Evolutionary conservation across 2,797 vertebrate species (phyloP), one percentile per base, ranked within the genome.

Genomic region (Myiotriccus ornatus): DNA sequence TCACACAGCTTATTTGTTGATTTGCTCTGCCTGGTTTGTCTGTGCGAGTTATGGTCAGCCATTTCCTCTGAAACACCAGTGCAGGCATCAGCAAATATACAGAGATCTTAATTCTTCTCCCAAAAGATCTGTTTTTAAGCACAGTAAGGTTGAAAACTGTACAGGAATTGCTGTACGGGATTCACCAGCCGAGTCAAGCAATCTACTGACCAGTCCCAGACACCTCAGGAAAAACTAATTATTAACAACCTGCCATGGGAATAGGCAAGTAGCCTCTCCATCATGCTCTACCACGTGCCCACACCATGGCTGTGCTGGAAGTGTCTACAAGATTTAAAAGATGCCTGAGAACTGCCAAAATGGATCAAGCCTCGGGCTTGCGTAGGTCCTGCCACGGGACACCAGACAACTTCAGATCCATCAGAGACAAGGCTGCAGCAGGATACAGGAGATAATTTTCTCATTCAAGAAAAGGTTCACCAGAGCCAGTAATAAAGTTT

Each of bases 281-380:
- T 17, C 63, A 14, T 0, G 4, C 37, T 52, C 39, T 49, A 3
- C 35, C 7, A 25, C 7, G 1, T 22, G 15, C 6, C 67, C 59
- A 34, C 53, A 60, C 52, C n/a, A 20, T 2, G 34, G 37, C 68
- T 50, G 47, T 6, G 44, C 89, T 93, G 64, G 14, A 53, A 41
- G 27, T 1, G n/a, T 7, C 73, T 77, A 14, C 19, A 12, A n/a
- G 49, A 57, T 37, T 28, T 23, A 19, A 75, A 79, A 87, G 47
- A 37, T 57, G 41, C 4, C 7, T 3, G 22, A 60, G 64, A 74
- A 6, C 37, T n/a, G 52, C 76, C 83, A 76, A 13, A 65, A 11
- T 5, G 44, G 24, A 73, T 20, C 50, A 21, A 68, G 24, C 17
- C 44, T 35, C 34, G 39, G 60, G 39, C 53, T 68, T 14, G 47